A percentile compares a stretch with the other conserved stretches of the same genome.
Conservation (phyloP, 2,113 vertebrate genomes). For the Phalacrocorax carbo region DNA sequence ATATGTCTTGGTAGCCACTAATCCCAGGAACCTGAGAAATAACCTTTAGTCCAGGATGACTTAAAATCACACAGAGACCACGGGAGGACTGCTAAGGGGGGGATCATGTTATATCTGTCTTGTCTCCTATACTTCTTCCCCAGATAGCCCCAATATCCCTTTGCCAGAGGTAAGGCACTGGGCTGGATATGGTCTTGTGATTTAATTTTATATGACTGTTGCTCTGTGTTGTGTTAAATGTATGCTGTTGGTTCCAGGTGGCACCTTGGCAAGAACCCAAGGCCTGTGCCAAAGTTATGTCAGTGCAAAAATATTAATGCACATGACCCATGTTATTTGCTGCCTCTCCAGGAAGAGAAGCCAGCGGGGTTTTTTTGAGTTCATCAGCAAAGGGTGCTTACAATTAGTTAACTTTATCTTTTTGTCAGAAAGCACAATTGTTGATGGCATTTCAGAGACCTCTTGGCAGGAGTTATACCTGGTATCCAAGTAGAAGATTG, state of each 20-base stretch:
- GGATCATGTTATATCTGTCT: not conserved
- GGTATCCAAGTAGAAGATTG: slow-evolving; percentile 15
- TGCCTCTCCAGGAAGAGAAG: slow-evolving; percentile 21
- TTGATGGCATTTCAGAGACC: slow-evolving; percentile 35
- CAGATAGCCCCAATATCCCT: not conserved
- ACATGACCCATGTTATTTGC: slow-evolving; percentile 14
- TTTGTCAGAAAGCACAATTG: slow-evolving; percentile 52
- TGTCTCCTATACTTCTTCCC: not conserved
- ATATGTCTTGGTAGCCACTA: not conserved
- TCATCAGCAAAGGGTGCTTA: slow-evolving; percentile 20
- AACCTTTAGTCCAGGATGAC: not conserved
- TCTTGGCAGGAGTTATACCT: slow-evolving; percentile 1
- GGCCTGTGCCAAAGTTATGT: slow-evolving; percentile 37
- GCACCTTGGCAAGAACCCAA: slow-evolving; percentile 43
- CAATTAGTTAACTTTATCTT: slow-evolving; percentile 42
- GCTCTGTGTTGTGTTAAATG: slow-evolving; percentile 41
- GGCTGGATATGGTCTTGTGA: not conserved
- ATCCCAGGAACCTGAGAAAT: not conserved
- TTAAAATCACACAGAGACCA: not conserved
- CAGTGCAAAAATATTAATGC: slow-evolving; percentile 44
- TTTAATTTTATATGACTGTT: slow-evolving; percentile 46
- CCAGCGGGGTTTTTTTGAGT: not conserved
- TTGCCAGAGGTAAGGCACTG: not conserved
- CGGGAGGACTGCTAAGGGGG: not conserved
- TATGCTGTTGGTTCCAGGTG: slow-evolving; percentile 52